A percentile compares a stretch with the other conserved stretches of the same genome.
These are phyloP conservation scores for Mythimna lalbum DNA, from an alignment of 2,888 invertebrate genomes.

Conservation along the genomic window DNA sequence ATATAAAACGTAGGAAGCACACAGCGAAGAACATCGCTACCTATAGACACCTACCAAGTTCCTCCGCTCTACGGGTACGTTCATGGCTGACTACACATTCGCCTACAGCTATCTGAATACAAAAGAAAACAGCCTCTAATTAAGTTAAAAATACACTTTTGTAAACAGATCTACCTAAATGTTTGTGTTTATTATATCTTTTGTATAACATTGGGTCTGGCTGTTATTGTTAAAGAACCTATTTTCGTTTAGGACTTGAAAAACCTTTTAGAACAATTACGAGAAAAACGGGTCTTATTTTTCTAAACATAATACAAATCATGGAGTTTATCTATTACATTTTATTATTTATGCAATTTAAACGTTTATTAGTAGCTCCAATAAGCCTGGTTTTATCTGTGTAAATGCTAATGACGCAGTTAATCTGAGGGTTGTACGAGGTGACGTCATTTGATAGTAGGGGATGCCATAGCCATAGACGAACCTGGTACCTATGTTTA, in stretches of 20 bases:
- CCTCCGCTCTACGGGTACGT: neutral
- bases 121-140: slow-evolving; percentile 25
- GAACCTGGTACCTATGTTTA: neutral
- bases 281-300: no score
- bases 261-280: neutral
- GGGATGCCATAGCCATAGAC: slow-evolving; percentile 21
- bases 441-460: slow-evolving; percentile 46
- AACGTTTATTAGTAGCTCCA: neutral
- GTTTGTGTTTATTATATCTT: neutral
- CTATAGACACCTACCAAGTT: neutral
- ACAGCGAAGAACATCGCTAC: neutral
- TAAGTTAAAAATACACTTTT: slow-evolving; percentile 27
- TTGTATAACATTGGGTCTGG: neutral
- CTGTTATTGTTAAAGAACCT: slow-evolving; percentile 3
- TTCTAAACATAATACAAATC: no score
- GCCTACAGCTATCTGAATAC: slow-evolving; percentile 14
- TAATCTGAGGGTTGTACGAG: slow-evolving; percentile 24
- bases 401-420: slow-evolving; percentile 41
- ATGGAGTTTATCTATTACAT: no score
- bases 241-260: neutral
- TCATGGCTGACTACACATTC: slow-evolving; percentile 6
- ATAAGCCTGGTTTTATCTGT: neutral
- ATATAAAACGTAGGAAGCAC: slow-evolving; percentile 41
- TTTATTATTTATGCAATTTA: neutral
- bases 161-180: neutral